Evolutionary conservation across 2,888 invertebrate species (phyloP).

Genomic region (Hofmannophila pseudospretella): DNA sequence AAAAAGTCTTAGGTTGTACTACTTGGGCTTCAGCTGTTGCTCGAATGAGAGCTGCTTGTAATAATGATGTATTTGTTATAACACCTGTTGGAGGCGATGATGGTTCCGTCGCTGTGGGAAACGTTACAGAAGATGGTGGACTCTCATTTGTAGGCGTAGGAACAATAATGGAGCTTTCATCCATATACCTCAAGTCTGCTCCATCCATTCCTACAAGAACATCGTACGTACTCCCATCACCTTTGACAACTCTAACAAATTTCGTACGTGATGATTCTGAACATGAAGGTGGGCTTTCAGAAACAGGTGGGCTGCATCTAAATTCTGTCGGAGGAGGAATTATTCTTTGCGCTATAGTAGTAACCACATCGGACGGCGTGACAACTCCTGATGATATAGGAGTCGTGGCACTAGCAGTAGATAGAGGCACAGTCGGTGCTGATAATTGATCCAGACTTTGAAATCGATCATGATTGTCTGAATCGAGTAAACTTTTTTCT

Average conservation of each 20-base stretch:
- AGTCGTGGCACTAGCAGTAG: conserved; percentile 53
- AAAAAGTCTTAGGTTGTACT: conserved; percentile 59
- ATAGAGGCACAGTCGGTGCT: conserved; percentile 46
- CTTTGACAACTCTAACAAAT: conserved; percentile 75
- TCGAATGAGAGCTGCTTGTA: conserved; percentile 85
- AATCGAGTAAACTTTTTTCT: conserved; percentile 80
- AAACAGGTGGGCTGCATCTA: conserved; percentile 81
- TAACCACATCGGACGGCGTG: conserved; percentile 67
- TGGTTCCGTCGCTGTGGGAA: conserved; percentile 79
- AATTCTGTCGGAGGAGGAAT: conserved; percentile 87
- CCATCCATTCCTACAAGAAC: conserved; percentile 88
- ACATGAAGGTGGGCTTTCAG: conserved; percentile 80
- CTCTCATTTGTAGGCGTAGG: conserved; percentile 89
- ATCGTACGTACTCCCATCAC: conserved; percentile 82
- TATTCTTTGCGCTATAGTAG: conserved; percentile 81
- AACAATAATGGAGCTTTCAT: conserved; percentile 91
- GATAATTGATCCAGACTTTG: conserved; percentile 46
- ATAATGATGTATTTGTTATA: conserved; percentile 80
- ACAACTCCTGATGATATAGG: conserved; percentile 60
- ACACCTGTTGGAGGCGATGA: conserved; percentile 78
- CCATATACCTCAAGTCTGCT: conserved; percentile 93
- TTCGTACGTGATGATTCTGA: conserved; percentile 74
- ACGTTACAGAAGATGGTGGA: conserved; percentile 82
- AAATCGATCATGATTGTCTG: conserved; percentile 70
- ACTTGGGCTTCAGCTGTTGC: conserved; percentile 80